A percentile compares a stretch with the other conserved stretches of the same genome.
Evolutionary conservation across 2,888 invertebrate genomes (phyloP).

Genomic region (Odontothrips loti): DNA sequence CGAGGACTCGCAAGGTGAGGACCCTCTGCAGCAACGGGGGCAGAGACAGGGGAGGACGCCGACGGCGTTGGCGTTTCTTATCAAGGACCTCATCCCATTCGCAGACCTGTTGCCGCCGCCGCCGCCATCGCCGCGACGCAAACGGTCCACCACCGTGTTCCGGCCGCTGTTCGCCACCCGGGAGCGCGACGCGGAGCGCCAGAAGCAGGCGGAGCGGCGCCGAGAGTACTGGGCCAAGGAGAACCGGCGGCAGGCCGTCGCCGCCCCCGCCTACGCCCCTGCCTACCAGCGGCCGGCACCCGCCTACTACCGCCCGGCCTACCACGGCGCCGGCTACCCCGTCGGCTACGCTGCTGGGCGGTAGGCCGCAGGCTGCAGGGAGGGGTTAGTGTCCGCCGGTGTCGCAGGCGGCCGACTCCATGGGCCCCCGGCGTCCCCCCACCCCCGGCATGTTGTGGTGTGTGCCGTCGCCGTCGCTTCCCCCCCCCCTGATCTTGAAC

Average conservation of each 20-base stretch:
- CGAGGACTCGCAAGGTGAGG: neutral
- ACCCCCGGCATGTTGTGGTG: no score
- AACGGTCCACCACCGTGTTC: neutral
- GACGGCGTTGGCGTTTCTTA: no score
- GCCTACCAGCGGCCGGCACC: neutral
- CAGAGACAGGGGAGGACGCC: no score
- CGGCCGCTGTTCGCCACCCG: conserved; percentile 18
- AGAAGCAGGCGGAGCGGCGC: neutral
- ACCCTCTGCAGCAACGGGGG: no score
- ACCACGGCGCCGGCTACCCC: neutral
- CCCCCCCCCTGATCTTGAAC: no score
- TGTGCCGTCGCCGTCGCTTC: no score
- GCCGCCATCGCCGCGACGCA: neutral
- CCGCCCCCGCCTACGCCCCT: neutral
- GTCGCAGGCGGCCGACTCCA: no score
- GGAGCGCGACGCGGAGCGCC: conserved; percentile 14
- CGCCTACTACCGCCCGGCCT: neutral
- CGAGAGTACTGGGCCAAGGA: conserved; percentile 11
- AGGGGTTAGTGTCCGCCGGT: no score
- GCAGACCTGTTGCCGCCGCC: neutral
- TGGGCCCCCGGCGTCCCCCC: no score
- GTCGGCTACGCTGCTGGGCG: neutral
- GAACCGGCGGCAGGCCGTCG: neutral
- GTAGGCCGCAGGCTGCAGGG: neutral
- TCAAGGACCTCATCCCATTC: neutral